phyloP scores from a whole-genome alignment of 2,797 vertebrate genomes.

The Gymnoscopelus microlampas region DNA sequence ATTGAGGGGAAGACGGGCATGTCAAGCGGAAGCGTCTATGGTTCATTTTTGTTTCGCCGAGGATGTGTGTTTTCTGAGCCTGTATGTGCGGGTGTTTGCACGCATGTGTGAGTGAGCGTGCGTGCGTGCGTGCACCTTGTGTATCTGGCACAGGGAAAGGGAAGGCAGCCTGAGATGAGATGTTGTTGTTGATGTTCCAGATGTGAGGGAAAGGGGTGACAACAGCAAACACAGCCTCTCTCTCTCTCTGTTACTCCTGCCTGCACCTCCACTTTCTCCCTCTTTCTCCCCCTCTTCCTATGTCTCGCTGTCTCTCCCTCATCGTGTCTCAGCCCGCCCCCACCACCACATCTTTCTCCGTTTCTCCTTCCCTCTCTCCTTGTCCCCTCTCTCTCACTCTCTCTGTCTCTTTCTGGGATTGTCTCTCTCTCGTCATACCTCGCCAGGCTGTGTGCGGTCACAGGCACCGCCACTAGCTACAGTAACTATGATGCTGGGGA shows the following conservation, averaged over 20 bases:
- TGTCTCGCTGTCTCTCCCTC: not conserved
- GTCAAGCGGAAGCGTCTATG: no score
- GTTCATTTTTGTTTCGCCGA: no score
- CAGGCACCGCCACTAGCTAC: slow-evolving; percentile 28
- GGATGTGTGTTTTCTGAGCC: no score
- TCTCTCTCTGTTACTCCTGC: slow-evolving; percentile 21
- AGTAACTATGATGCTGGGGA: slow-evolving; percentile 78
- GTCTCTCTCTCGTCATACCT: slow-evolving; percentile 30
- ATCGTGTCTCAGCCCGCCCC: not conserved
- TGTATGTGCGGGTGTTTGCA: no score
- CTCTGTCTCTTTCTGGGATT: slow-evolving; percentile 19
- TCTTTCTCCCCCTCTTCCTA: not conserved
- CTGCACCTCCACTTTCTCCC: not conserved
- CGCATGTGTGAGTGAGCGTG: no score
- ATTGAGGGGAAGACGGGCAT: no score
- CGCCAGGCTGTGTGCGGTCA: not conserved
- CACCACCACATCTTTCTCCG: slow-evolving; percentile 21
- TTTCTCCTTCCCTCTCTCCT: slow-evolving; percentile 23
- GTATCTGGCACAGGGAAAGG: no score
- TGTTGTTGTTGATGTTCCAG: no score
- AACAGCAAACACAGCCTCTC: no score
- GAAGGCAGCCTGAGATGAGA: no score
- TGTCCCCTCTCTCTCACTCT: slow-evolving; percentile 12
- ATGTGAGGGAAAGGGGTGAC: no score
- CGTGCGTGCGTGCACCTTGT: no score